Base-by-base conservation (phyloP, 2,113 vertebrate species). In the Bagarius yarrelli region DNA sequence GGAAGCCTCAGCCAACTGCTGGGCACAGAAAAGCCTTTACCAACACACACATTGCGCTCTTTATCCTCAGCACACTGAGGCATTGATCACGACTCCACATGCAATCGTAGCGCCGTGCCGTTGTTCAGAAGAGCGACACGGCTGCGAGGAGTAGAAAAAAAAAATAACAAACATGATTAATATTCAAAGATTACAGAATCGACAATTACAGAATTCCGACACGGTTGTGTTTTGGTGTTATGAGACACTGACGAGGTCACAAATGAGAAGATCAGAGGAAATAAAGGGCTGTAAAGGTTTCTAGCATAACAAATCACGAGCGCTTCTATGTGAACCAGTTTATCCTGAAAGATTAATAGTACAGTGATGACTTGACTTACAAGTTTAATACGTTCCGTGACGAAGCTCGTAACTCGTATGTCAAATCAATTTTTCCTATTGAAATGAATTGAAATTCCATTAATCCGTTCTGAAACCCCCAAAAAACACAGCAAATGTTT, bases 41-140 rank as follows among this genome's bases (percentile, higher is more conserved):
- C 60, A 63, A 67, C 70, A 44, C 81, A 56, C 84, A 81, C 84
- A 81, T 75, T 83, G 79, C 84, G 63, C 79, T 73, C 79, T 81
- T 83, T 86, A 81, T 86, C 79, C 73, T 50, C 67, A 52, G 47
- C 66, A 83, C 67, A 83, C 81, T 74, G 57, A 69, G 40, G 34
- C 78, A 83, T 85, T 85, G 78, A 83, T 83, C 78, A 30, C 50
- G 30, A 40, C 21, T 76, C 60, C 55, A 74, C 40, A 25, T 75
- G 60, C 63, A 23, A 60, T 64, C 56, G 4, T 67, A 60, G 12
- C 27, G 5, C 34, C 13, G 6, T 5, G 0, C 30, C 14, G 32
- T 53, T 73, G 44, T 75, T 66, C 44, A 75, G 57, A 50, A 18
- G 40, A n/a, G n/a, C n/a, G n/a, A n/a, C n/a, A n/a, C n/a, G n/a